phyloP scores from a whole-genome alignment of 2,797 vertebrate species.

The Carduelis carduelis region DNA sequence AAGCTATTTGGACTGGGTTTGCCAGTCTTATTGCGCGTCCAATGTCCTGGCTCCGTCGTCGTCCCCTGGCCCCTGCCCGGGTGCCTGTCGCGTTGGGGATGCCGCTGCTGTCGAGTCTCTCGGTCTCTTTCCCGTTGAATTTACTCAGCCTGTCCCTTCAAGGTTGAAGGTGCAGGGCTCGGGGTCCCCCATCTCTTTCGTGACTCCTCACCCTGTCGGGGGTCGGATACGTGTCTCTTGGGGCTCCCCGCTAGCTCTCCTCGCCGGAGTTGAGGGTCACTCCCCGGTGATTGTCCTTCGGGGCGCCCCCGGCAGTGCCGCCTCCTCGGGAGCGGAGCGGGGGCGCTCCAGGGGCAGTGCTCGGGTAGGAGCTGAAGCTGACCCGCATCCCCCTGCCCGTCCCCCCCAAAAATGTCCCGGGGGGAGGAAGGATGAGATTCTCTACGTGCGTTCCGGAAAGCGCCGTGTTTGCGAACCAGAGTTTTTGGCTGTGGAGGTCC shows the following conservation, averaged over 20 bases:
- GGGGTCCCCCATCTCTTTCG: background rate
- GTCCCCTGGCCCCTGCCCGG: rapidly evolving
- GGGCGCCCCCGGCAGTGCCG: background rate
- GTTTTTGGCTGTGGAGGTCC: background rate
- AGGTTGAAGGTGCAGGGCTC: background rate
- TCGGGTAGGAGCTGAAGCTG: rapidly evolving
- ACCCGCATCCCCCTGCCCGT: no score
- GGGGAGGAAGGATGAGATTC: background rate
- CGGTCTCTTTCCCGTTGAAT: background rate
- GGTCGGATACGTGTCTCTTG: background rate
- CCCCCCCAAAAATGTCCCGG: rapidly evolving
- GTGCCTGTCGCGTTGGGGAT: no score
- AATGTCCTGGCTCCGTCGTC: rapidly evolving
- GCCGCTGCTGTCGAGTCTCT: no score
- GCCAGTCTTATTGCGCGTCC: background rate
- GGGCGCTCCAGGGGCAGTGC: no score
- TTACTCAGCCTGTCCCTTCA: background rate
- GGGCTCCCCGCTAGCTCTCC: background rate
- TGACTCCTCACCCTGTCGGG: background rate
- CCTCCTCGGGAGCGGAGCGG: background rate
- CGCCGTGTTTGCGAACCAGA: background rate
- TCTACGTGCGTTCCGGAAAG: background rate
- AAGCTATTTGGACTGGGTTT: background rate
- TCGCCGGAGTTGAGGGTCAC: background rate
- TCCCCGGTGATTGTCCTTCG: no score